phyloP scores from a whole-genome alignment of 2,797 vertebrate species.

The Fratercula arctica region DNA sequence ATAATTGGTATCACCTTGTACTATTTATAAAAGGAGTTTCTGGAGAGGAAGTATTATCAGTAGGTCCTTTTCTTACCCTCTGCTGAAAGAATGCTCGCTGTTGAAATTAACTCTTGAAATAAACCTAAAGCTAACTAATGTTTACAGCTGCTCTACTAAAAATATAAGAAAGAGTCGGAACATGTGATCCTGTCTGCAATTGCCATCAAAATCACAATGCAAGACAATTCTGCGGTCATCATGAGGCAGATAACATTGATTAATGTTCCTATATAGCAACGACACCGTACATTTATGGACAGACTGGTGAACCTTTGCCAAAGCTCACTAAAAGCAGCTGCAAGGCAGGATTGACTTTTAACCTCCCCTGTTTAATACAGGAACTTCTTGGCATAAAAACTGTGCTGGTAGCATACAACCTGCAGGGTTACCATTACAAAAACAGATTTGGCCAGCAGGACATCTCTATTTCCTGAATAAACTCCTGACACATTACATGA shows the following conservation, averaged over 20 bases:
- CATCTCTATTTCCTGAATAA: slow-evolving; percentile 70
- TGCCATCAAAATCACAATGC: slow-evolving; percentile 41
- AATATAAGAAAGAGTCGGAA: not conserved
- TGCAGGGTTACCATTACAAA: slow-evolving; percentile 70
- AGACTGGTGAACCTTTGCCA: slow-evolving; percentile 60
- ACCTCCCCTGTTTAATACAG: slow-evolving; percentile 71
- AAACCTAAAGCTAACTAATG: not conserved
- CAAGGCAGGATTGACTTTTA: slow-evolving; percentile 75
- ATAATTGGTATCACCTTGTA: not conserved
- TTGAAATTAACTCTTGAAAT: slow-evolving; percentile 23
- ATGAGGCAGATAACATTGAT: slow-evolving; percentile 49
- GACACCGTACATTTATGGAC: slow-evolving; percentile 34
- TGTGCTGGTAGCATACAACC: slow-evolving; percentile 60
- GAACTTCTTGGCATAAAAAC: slow-evolving; percentile 71
- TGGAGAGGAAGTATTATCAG: not conserved
- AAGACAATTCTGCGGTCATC: not conserved
- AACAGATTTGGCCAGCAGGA: slow-evolving; percentile 75
- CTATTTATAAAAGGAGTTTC: not conserved
- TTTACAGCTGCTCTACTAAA: slow-evolving; percentile 6
- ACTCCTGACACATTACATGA: slow-evolving; percentile 48
- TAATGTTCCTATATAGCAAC: slow-evolving; percentile 41
- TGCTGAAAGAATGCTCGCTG: not conserved
- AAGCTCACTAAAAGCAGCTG: slow-evolving; percentile 75
- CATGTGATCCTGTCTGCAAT: not conserved
- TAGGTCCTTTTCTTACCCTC: not conserved